Evolutionary conservation across 92 coral and sea anemone species (phyloP).

Genomic region (Siderastrea siderea): DNA sequence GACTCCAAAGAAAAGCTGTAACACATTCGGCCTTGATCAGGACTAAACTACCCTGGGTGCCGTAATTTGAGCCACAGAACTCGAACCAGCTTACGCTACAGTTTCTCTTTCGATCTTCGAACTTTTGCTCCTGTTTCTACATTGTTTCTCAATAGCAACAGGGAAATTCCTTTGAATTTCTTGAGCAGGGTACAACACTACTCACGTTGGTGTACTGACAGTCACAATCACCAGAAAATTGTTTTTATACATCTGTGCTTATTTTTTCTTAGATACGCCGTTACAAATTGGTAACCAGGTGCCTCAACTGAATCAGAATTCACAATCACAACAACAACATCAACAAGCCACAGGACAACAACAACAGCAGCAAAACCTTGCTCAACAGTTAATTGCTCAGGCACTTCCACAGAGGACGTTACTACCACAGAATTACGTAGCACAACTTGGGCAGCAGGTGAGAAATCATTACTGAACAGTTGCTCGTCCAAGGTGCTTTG

Average conservation of each 20-base stretch:
- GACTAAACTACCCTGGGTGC: too few relatives aligned
- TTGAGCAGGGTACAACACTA: not conserved
- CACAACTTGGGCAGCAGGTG: slow-evolving; percentile 73
- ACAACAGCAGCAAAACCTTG: slow-evolving; percentile 87
- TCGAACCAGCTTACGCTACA: too few relatives aligned
- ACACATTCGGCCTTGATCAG: too few relatives aligned
- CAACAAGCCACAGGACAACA: slow-evolving; percentile 52
- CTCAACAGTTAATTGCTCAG: slow-evolving; percentile 92
- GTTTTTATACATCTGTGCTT: not conserved
- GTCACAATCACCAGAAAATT: not conserved
- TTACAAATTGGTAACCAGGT: slow-evolving; percentile 35
- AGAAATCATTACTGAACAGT: not conserved
- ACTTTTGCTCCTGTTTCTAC: too few relatives aligned
- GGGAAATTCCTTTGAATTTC: too few relatives aligned
- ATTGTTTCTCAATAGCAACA: too few relatives aligned
- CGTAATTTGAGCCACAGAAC: too few relatives aligned
- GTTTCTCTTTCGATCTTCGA: too few relatives aligned
- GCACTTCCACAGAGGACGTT: slow-evolving; percentile 86
- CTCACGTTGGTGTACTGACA: not conserved
- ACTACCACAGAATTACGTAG: slow-evolving; percentile 74
- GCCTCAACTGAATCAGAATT: slow-evolving; percentile 45
- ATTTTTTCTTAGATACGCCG: slow-evolving; percentile 25
- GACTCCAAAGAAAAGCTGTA: too few relatives aligned
- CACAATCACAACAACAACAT: slow-evolving; percentile 41
- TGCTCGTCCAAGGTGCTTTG: too few relatives aligned